Conservation (phyloP, 2,113 vertebrate species). For the Picathartes gymnocephalus region DNA sequence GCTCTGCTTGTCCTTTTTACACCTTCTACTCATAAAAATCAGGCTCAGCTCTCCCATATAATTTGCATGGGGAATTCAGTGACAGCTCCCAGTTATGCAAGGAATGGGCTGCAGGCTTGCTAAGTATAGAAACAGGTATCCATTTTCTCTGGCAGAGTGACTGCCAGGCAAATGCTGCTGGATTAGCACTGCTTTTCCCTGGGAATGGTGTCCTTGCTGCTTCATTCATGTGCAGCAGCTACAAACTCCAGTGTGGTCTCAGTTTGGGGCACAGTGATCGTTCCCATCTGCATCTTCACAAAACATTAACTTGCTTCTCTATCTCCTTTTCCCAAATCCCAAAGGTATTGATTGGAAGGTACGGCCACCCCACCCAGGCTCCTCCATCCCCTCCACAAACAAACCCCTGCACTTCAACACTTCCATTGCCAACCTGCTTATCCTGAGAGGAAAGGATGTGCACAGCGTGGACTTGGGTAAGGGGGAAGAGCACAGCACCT, state of each 20-base stretch:
- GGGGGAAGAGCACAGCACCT: background rate
- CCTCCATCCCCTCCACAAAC: constrained; percentile 14
- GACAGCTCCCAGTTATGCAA: background rate
- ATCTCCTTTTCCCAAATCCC: background rate
- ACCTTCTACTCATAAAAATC: background rate
- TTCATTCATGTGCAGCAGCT: background rate
- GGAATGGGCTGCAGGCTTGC: background rate
- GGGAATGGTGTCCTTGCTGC: background rate
- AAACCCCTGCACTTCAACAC: constrained; percentile 77
- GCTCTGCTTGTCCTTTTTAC: background rate
- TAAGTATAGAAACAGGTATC: background rate
- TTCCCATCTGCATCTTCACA: background rate
- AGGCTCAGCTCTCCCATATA: background rate
- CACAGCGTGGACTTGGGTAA: constrained; percentile 80
- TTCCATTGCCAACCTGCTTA: constrained; percentile 89
- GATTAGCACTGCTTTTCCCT: background rate
- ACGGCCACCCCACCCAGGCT: constrained; percentile 49
- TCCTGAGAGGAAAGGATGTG: constrained; percentile 88
- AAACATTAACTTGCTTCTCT: background rate
- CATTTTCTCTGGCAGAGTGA: background rate
- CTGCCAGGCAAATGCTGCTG: background rate
- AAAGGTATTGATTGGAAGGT: constrained; percentile 91
- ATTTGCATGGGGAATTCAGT: background rate
- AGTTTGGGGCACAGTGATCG: background rate
- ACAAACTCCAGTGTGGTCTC: background rate